Conservation (phyloP, 2,888 invertebrate genomes). For the Syrphus vitripennis region DNA sequence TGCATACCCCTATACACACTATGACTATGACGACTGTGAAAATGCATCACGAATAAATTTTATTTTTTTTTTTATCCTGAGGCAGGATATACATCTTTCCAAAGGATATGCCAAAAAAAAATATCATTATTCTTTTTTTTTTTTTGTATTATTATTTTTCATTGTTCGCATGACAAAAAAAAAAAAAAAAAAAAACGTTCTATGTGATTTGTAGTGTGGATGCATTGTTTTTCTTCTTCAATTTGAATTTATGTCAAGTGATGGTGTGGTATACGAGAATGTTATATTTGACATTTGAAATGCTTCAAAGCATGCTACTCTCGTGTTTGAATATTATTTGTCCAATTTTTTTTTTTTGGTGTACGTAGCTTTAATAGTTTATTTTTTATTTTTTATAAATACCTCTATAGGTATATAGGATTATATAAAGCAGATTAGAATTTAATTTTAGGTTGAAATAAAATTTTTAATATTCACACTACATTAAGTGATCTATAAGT, state of each 20-base stretch:
- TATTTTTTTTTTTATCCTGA: neutral
- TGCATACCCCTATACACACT: neutral
- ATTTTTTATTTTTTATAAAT: neutral
- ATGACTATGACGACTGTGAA: neutral
- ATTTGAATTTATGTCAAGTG: slow-evolving; percentile 46
- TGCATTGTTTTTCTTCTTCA: slow-evolving; percentile 6
- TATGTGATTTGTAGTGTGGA: neutral
- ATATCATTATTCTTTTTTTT: neutral
- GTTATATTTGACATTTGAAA: slow-evolving; percentile 47
- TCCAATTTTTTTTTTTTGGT: neutral
- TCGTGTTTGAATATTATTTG: neutral
- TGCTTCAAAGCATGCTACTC: neutral
- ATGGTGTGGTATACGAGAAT: neutral
- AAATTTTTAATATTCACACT: too few relatives aligned
- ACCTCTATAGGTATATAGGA: too few relatives aligned
- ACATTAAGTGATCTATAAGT: too few relatives aligned
- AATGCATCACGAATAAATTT: slow-evolving; percentile 24
- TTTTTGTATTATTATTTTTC: too few relatives aligned
- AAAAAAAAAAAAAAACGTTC: too few relatives aligned
- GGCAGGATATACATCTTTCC: slow-evolving; percentile 1
- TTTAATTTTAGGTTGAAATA: too few relatives aligned
- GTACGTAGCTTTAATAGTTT: neutral
- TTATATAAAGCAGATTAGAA: too few relatives aligned
- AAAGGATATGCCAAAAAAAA: neutral
- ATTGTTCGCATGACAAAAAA: neutral